Percentiles rank a stretch among this genome's conserved stretches.
Conservation (phyloP, 2,797 vertebrate genomes). For the Arrhamphus sclerolepis region DNA sequence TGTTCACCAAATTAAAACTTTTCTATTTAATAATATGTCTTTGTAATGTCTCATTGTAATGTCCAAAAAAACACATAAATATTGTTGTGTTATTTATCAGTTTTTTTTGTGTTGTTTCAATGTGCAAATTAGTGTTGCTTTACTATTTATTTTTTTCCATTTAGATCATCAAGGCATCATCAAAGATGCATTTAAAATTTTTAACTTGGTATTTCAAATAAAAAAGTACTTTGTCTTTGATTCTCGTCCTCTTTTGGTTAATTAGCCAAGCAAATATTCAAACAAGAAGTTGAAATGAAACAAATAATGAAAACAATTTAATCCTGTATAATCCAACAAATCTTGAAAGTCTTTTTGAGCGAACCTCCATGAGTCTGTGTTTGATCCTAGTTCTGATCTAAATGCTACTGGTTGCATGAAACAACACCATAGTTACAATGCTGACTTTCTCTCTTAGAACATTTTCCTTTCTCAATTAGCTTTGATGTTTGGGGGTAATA, state of each 20-base stretch:
- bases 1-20: constrained; percentile 9
- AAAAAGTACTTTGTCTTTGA: constrained; percentile 25
- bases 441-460: too few species aligned
- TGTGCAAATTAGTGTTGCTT: constrained; percentile 35
- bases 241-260: not conserved
- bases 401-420: too few species aligned
- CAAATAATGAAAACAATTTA: too few species aligned
- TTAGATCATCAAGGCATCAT: constrained; percentile 3
- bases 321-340: too few species aligned
- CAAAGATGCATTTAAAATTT: constrained; percentile 28
- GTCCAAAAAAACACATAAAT: constrained; percentile 3
- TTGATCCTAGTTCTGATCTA: too few species aligned
- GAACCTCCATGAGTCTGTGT: too few species aligned
- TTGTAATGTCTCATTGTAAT: constrained; percentile 9
- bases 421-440: too few species aligned
- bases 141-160: constrained; percentile 58
- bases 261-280: too few species aligned
- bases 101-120: constrained; percentile 35
- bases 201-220: constrained; percentile 42
- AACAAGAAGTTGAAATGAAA: too few species aligned
- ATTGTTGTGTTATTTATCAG: constrained; percentile 32
- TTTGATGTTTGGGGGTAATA: too few species aligned
- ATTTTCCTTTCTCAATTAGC: too few species aligned
- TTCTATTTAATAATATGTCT: constrained; percentile 39
- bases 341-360: too few species aligned